Percentiles rank a stretch among this genome's conserved stretches.
Evolutionary conservation across 2,113 vertebrate species (phyloP).

Genomic region (Atherinomorus stipes): DNA sequence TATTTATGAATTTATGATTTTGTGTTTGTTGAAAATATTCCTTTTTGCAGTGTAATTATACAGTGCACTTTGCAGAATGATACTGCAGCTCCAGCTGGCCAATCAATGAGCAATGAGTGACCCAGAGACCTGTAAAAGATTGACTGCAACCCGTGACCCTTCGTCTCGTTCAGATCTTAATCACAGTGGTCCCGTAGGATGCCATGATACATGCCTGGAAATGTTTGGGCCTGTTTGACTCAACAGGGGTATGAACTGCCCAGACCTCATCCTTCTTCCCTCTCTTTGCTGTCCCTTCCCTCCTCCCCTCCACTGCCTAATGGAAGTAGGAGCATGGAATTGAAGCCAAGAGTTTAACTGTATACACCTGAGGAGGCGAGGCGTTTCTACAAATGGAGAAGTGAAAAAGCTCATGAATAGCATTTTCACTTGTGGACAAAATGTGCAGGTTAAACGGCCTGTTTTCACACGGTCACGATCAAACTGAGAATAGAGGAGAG

Average conservation of each 20-base stretch:
- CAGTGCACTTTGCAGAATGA: slow-evolving; percentile 52
- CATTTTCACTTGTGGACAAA: slow-evolving; percentile 55
- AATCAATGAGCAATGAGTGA: slow-evolving; percentile 75
- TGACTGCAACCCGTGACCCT: slow-evolving; percentile 59
- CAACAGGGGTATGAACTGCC: slow-evolving; percentile 32
- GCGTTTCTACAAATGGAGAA: slow-evolving; percentile 64
- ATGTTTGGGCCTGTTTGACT: slow-evolving; percentile 61
- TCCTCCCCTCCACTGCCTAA: slow-evolving; percentile 28
- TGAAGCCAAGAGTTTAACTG: slow-evolving; percentile 55
- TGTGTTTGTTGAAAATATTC: slow-evolving; percentile 60
- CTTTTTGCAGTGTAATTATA: slow-evolving; percentile 70
- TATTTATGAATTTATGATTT: slow-evolving; percentile 58
- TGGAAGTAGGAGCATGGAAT: slow-evolving; percentile 54
- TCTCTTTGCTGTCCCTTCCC: slow-evolving; percentile 13
- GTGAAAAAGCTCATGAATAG: slow-evolving; percentile 63
- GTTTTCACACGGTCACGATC: slow-evolving; percentile 56
- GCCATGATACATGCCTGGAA: slow-evolving; percentile 59
- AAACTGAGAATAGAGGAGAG: slow-evolving; percentile 60
- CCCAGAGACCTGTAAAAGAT: slow-evolving; percentile 61
- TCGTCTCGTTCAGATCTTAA: slow-evolving; percentile 71
- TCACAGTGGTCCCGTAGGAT: slow-evolving; percentile 59
- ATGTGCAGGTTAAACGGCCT: slow-evolving; percentile 61
- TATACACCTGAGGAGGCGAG: slow-evolving; percentile 59
- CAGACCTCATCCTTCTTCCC: slow-evolving; percentile 49
- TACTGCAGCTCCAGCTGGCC: slow-evolving; percentile 68